Percentiles rank a stretch among this genome's conserved stretches.
Evolutionary conservation across 92 coral and sea anemone genomes (phyloP).

Genomic region (Zoanthus gigantus): DNA sequence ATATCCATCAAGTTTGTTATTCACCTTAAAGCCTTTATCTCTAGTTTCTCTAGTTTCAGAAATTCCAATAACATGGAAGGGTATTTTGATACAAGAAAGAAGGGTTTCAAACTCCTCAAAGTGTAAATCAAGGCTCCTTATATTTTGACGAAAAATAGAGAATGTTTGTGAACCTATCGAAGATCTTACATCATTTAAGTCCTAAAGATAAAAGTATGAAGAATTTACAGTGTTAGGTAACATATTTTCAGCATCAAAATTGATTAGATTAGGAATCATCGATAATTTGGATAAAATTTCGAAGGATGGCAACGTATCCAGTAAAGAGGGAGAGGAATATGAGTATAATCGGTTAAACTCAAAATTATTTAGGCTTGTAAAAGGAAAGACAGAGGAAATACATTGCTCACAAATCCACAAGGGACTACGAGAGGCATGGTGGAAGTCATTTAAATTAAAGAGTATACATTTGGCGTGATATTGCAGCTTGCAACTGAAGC

Average conservation of each 20-base stretch:
- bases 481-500: slow-evolving; percentile 18
- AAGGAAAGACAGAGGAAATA: slow-evolving; percentile 22
- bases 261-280: slow-evolving; percentile 47
- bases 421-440: neutral
- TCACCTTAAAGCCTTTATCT: neutral
- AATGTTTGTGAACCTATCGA: neutral
- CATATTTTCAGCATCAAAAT: slow-evolving; percentile 51
- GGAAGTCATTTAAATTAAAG: neutral
- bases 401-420: slow-evolving; percentile 7
- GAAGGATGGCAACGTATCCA: slow-evolving; percentile 49
- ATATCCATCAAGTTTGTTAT: neutral
- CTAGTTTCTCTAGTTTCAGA: slow-evolving; percentile 6
- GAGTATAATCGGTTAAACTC: slow-evolving; percentile 21
- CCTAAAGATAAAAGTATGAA: too few species aligned
- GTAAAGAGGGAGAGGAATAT: neutral
- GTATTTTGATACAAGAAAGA: slow-evolving; percentile 8
- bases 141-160: neutral
- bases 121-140: neutral
- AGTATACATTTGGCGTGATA: slow-evolving; percentile 4
- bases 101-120: neutral
- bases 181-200: neutral
- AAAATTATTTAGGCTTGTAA: slow-evolving; percentile 25
- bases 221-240: too few species aligned
- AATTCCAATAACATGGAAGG: slow-evolving; percentile 22
- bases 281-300: slow-evolving; percentile 42